Evolutionary conservation across 2,888 invertebrate genomes (phyloP), one percentile per base, ranked within the genome.

Genomic region (Leistus spinibarbis): DNA sequence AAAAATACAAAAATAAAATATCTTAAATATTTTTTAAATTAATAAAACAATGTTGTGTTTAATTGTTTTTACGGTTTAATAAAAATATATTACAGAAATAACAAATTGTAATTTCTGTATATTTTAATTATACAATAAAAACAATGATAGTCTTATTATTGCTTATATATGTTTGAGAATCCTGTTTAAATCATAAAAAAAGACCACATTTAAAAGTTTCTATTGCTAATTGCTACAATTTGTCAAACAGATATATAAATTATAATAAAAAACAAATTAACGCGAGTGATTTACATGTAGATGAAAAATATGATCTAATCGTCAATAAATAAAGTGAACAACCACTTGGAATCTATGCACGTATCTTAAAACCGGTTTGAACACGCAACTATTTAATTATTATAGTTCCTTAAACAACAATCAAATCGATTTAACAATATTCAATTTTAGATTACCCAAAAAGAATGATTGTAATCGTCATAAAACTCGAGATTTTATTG

Each of bases 261-360:
- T 10, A 40, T 40, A 40, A 40, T 10, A 40, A 40, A 40, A 40
- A 40, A 40, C 13, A 7, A 27, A 27, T 40, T 40, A 40, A 7
- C 7, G 7, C 40, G 7, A 40, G 60, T 60, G 60, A 60, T 60
- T 60, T 60, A 60, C 22, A 60, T 60, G n/a, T 60, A 17, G 19
- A 22, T 60, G 19, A 60, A 60, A 60, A 60, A 60, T 60, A 60
- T 56, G 7, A 56, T 60, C 40, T 2, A 40, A 60, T 60, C 60
- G 22, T 60, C 20, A 60, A 60, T 60, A 19, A 17, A 40, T 40
- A 10, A 40, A 40, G 40, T 40, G 60, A 60, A 60, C 2, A 19
- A 16, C 17, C 60, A 22, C 60, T 19, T 20, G 60, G 60, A 19
- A 20, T 60, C 60, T 22, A 60, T 60, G 22, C 60, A 60, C 22